phyloP scores from a whole-genome alignment of 2,113 vertebrate species.

The Xiphias gladius region DNA sequence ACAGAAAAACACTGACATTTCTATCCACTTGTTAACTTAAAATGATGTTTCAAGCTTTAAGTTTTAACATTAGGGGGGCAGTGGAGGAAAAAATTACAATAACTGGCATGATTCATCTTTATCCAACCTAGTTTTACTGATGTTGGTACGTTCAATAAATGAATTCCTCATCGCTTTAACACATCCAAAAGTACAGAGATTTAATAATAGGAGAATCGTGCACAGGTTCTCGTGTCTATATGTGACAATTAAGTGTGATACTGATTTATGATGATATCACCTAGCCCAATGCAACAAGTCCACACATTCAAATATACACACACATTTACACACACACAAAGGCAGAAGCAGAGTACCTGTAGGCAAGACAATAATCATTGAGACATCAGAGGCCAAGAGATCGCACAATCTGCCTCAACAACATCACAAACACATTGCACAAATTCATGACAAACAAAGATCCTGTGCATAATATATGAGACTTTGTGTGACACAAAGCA shows the following conservation, averaged over 20 bases:
- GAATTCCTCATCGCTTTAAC: no score
- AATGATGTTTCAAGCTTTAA: neutral
- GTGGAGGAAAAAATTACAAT: no score
- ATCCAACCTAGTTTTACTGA: no score
- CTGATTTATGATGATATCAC: neutral
- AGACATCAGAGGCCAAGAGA: slow-evolving; percentile 63
- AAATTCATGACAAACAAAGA: slow-evolving; percentile 32
- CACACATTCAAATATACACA: neutral
- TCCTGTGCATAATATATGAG: slow-evolving; percentile 28
- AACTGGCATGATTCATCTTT: no score
- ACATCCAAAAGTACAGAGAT: no score
- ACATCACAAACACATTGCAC: slow-evolving; percentile 53
- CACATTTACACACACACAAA: slow-evolving; percentile 8
- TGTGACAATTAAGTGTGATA: no score
- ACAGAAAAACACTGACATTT: neutral
- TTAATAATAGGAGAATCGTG: no score
- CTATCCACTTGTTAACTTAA: neutral
- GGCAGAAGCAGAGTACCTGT: slow-evolving; percentile 47
- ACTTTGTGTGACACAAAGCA: slow-evolving; percentile 32
- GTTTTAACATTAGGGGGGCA: no score
- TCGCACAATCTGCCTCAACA: slow-evolving; percentile 63
- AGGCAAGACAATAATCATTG: slow-evolving; percentile 58
- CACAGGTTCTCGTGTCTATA: no score
- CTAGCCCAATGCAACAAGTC: slow-evolving; percentile 22
- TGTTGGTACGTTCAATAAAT: no score